Evolutionary conservation across 2,113 vertebrate genomes (phyloP).

Genomic region (Malurus alboscapulatus): DNA sequence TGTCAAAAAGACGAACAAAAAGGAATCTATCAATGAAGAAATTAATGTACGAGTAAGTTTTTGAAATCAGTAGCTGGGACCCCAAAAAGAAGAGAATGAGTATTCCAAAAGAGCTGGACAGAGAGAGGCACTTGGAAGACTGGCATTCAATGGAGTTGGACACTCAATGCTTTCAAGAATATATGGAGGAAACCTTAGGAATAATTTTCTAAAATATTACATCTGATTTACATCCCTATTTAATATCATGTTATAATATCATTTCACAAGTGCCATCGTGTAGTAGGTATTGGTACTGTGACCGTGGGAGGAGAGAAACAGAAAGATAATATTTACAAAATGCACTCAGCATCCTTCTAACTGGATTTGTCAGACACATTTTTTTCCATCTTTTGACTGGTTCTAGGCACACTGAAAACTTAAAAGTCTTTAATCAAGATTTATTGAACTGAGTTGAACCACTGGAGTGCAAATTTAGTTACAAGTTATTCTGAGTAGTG

Average conservation of each 20-base stretch:
- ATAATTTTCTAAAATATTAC: background rate
- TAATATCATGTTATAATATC: background rate
- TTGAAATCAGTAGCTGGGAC: background rate
- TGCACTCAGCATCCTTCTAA: background rate
- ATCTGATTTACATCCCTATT: background rate
- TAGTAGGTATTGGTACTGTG: background rate
- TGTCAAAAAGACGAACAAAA: slow-evolving; percentile 90
- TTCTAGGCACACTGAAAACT: background rate
- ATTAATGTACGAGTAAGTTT: slow-evolving; percentile 86
- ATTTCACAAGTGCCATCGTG: background rate
- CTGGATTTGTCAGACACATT: background rate
- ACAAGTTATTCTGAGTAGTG: background rate
- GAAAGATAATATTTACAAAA: background rate
- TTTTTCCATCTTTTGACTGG: background rate
- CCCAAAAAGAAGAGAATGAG: background rate
- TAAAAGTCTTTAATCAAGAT: background rate
- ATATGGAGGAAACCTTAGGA: background rate
- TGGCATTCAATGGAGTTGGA: background rate
- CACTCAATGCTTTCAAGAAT: background rate
- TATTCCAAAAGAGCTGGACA: background rate
- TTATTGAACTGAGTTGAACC: background rate
- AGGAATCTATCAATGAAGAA: slow-evolving; percentile 90
- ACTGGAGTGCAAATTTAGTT: background rate
- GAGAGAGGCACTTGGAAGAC: background rate
- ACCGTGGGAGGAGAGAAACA: background rate